A percentile compares a stretch with the other conserved stretches of the same genome.
Evolutionary conservation across 2,888 invertebrate species (phyloP).

Genomic region (Acronicta leporina): DNA sequence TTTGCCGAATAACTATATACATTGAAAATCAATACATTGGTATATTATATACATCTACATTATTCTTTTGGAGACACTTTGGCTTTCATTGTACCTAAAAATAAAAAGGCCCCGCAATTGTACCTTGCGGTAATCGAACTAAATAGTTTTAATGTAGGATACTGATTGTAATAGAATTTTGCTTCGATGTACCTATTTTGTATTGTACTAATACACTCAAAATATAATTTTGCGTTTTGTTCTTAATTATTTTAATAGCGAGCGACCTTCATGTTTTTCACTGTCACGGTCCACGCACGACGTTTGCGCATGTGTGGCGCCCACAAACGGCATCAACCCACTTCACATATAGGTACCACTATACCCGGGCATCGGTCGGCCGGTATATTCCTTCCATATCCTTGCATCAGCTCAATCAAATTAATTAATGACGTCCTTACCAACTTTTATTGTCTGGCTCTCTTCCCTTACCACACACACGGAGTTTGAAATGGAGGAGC

Average conservation of each 20-base stretch:
- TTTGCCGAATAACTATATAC: too few relatives aligned
- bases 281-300: constrained; percentile 59
- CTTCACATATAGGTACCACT: constrained; percentile 11
- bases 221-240: constrained; percentile 22
- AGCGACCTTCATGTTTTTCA: constrained; percentile 67
- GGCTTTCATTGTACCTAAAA: too few relatives aligned
- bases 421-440: neutral
- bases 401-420: neutral
- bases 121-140: neutral
- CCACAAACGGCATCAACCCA: constrained; percentile 22
- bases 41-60: too few relatives aligned
- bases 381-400: neutral
- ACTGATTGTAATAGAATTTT: too few relatives aligned
- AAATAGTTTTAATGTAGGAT: too few relatives aligned
- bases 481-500: neutral
- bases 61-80: too few relatives aligned
- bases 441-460: neutral
- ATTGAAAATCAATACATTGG: too few relatives aligned
- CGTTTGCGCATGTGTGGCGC: constrained; percentile 46
- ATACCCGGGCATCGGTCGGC: constrained; percentile 1
- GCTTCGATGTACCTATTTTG: neutral
- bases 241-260: constrained; percentile 20
- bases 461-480: neutral
- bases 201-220: constrained; percentile 9
- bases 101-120: neutral